Conservation (phyloP, 2,797 vertebrate genomes). For the Megaceryle alcyon region DNA sequence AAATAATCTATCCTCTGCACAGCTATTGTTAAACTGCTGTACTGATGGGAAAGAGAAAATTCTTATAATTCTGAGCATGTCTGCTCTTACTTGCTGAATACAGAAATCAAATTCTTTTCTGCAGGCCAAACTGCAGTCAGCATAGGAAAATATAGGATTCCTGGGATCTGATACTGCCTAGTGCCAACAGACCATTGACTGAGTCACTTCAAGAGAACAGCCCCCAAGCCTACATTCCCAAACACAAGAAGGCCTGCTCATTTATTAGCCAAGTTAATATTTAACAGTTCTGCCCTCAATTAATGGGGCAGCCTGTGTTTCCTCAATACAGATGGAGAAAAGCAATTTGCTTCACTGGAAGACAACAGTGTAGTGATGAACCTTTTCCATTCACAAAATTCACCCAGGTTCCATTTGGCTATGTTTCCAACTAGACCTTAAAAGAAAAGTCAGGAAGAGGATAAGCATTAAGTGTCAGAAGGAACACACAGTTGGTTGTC, state of each 20-base stretch:
- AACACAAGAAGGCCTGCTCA: neutral
- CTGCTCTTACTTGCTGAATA: neutral
- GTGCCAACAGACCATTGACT: neutral
- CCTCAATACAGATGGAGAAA: neutral
- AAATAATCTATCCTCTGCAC: neutral
- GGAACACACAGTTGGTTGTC: neutral
- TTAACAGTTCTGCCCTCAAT: conserved; percentile 23
- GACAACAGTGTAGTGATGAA: neutral
- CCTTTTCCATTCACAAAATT: neutral
- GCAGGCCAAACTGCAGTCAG: neutral
- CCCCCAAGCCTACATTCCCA: neutral
- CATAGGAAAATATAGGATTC: neutral
- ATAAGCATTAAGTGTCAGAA: neutral
- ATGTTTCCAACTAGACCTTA: neutral
- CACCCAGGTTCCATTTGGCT: neutral
- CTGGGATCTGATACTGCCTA: neutral
- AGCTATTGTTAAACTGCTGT: neutral
- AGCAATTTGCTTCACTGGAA: neutral
- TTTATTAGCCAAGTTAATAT: neutral
- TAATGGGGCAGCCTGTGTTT: neutral
- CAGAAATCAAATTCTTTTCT: neutral
- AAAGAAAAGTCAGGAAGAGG: neutral
- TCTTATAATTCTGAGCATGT: neutral
- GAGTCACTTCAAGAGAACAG: neutral
- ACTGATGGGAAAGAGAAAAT: neutral